Base-by-base conservation (phyloP, 2,797 vertebrate species). In the Sebastes kiyomatsui region DNA sequence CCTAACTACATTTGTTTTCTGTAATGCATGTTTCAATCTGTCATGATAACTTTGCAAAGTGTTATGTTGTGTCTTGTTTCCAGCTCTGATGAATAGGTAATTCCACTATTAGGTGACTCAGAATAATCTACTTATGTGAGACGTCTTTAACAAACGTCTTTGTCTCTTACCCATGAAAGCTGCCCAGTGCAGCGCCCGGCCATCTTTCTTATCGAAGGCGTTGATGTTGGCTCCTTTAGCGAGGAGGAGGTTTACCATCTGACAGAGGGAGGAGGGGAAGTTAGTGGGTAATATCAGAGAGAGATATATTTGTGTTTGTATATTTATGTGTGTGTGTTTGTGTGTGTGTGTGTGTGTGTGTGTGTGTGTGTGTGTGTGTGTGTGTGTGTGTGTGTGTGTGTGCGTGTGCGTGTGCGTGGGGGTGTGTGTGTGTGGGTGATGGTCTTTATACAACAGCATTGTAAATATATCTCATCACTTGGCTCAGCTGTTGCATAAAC, bases 171-270 rank as follows among this genome's bases (percentile, higher is more conserved):
- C 98, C 97, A 97, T 98, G 86, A 97, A 99, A 0, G 98, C 97
- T 2, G 98, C 98, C 98, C 98, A 99, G 92, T 99, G 98, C 87
- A 99, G 94, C 64, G 98, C 97, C 18, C 98, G 96, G 80, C 97
- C 96, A 75, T 99, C 98, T 91, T 98, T 99, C 96, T 99, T 99
- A 91, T 99, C 98, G 35, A 99, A 99, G 54, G 98, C 98, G 23
- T 99, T 99, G 94, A 99, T 99, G 94, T 99, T 99, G 67, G 98
- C 98, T 56, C 98, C 98, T 95, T 98, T 99, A 12, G 96, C 94
- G 77, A 99, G 95, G 60, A 99, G 97, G 54, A 99, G 94, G 83
- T 94, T 98, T 72, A 99, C 97, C 98, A 99, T 99, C 98, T 99
- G 93, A 92, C 70, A 55, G 18, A 61, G 2, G 11, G n/a, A 30